Evolutionary conservation across 1,140 invertebrate genomes (phyloP), one percentile per base, ranked within the genome.

Genomic region (Drosophila pectinifera): DNA sequence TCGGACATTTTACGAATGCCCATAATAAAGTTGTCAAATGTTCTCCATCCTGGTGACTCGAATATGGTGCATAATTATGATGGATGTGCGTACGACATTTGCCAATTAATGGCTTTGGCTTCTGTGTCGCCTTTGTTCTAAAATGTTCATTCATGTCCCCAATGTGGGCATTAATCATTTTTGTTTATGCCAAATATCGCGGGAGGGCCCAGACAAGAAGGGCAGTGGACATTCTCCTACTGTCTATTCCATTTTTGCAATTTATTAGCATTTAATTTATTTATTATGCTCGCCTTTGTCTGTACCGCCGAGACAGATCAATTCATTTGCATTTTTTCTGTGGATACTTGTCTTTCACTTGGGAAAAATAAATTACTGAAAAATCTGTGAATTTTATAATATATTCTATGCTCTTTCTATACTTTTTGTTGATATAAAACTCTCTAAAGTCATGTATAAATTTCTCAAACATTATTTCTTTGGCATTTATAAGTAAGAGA

Each of bases 181-280:
- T 59, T 67, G 56, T 79, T 76, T 80, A 76, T 84, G 72, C 65
- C 72, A 46, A 55, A 70, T 41, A 24, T 49, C 36, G 22, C 0
- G 18, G 26, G 13, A 13, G 22, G 11, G 28, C 24, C 42, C 43
- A 49, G 49, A 61, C 41, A 45, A 42, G 48, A 63, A 58, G 20
- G 42, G 53, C 11, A 43, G 26, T 48, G 22, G 49, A 38, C 49
- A 41, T 36, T 51, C 28, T 34, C 18, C 13, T 45, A 24, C 56
- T 80, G 61, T 76, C 61, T 61, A 46, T 73, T 75, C 57, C 41
- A 58, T 64, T 78, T 61, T 70, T 61, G 57, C 58, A 86, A 88
- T 88, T 86, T 86, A 82, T 86, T 76, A 79, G 58, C 62, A 76
- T 78, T 83, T 75, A 69, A 88, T 82, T 72, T 88, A 82, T 88